Percentiles rank a stretch among this genome's conserved stretches.
Conservation (phyloP, 2,888 invertebrate species). For the Euzetes globulus region DNA sequence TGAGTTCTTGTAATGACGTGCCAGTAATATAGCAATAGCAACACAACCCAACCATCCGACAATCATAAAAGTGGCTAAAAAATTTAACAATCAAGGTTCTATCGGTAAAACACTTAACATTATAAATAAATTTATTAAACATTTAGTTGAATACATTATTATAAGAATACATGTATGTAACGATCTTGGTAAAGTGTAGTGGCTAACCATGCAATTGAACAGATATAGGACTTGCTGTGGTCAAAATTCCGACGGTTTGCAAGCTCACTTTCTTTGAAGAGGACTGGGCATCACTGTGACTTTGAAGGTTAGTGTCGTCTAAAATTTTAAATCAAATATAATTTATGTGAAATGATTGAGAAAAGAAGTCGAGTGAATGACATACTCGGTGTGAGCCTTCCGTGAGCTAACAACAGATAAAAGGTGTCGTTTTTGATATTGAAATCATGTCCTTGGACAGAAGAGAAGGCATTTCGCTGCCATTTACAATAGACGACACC, state of each 20-base stretch:
- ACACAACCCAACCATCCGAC: constrained; percentile 81
- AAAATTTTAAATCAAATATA: not conserved
- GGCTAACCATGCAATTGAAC: constrained; percentile 48
- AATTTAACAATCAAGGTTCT: no score
- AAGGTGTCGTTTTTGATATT: not conserved
- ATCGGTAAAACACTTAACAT: not conserved
- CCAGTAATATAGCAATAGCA: constrained; percentile 73
- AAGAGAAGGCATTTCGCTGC: not conserved
- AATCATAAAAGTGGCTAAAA: constrained; percentile 69
- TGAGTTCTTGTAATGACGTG: constrained; percentile 78
- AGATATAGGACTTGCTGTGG: not conserved
- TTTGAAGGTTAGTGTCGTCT: no score
- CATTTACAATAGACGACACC: not conserved
- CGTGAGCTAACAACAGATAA: not conserved
- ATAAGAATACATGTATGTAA: no score
- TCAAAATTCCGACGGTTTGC: constrained; percentile 12
- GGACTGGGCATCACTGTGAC: no score
- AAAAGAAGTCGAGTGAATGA: not conserved
- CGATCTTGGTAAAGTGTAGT: no score
- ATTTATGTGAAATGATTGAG: not conserved
- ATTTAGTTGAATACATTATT: not conserved
- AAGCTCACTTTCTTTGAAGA: constrained; percentile 20
- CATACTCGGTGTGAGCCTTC: not conserved
- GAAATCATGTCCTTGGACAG: not conserved
- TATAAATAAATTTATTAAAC: not conserved